These are phyloP conservation scores for Dermochelys coriacea DNA, from an alignment of 2,797 vertebrate genomes.

Conservation along the genomic window DNA sequence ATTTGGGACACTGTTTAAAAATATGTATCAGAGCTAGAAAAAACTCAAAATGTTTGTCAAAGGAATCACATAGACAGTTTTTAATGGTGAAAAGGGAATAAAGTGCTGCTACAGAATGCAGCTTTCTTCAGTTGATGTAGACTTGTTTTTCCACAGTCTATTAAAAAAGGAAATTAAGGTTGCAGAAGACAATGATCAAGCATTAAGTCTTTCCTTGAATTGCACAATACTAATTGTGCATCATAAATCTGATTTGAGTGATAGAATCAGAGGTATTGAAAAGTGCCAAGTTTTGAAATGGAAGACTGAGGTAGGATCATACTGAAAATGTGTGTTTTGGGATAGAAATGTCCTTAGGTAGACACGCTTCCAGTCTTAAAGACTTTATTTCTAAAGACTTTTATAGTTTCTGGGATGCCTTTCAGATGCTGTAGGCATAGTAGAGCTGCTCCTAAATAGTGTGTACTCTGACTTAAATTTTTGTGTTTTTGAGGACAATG, in stretches of 20 bases:
- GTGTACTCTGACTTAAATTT: neutral
- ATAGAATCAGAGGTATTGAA: conserved; percentile 32
- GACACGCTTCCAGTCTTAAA: neutral
- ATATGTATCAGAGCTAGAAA: conserved; percentile 34
- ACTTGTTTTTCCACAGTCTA: conserved; percentile 13
- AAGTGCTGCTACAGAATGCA: neutral
- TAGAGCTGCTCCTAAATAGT: neutral
- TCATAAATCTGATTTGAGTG: conserved; percentile 19
- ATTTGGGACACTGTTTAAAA: conserved; percentile 71
- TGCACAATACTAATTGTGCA: conserved; percentile 43
- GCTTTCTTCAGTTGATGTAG: neutral
- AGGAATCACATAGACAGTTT: conserved; percentile 40
- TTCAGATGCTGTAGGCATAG: neutral
- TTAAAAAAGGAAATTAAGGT: conserved; percentile 40
- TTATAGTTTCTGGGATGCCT: neutral
- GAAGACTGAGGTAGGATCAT: neutral
- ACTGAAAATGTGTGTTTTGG: neutral
- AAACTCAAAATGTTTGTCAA: conserved; percentile 48
- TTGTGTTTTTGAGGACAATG: neutral
- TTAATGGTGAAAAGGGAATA: conserved; percentile 37
- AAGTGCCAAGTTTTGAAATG: conserved; percentile 21
- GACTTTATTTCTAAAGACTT: conserved; percentile 19
- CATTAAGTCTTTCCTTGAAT: conserved; percentile 47
- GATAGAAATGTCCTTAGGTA: conserved; percentile 17
- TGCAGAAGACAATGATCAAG: conserved; percentile 1